Percentiles rank a stretch among this genome's conserved stretches.
Evolutionary conservation across 1,140 invertebrate species (phyloP).

Genomic region (Pseudomyrmex dendroicus): DNA sequence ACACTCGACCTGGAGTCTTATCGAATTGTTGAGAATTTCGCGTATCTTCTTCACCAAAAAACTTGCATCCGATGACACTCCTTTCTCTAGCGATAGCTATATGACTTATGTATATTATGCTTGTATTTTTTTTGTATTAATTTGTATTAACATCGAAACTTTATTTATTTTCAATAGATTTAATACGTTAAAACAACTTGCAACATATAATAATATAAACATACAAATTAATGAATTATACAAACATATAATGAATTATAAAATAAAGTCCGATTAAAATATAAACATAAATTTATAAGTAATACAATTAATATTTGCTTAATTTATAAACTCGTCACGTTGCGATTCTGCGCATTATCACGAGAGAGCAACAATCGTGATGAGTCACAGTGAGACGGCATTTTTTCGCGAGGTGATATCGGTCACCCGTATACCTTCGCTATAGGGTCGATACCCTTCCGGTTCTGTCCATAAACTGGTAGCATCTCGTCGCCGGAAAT

Average conservation of each 20-base stretch:
- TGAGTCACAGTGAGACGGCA: background rate
- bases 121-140: too few species aligned
- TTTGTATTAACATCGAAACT: too few species aligned
- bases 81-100: background rate
- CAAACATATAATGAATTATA: too few species aligned
- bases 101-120: background rate
- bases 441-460: conserved; percentile 52
- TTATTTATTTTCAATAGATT: too few species aligned
- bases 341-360: background rate
- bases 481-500: conserved; percentile 61
- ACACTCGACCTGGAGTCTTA: conserved; percentile 52
- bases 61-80: conserved; percentile 25
- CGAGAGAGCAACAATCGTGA: background rate
- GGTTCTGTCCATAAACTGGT: conserved; percentile 53
- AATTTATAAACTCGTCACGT: background rate
- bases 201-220: background rate
- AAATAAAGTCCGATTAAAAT: too few species aligned
- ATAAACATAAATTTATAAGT: too few species aligned
- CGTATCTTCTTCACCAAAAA: conserved; percentile 30
- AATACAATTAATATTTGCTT: background rate
- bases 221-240: too few species aligned
- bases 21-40: conserved; percentile 55
- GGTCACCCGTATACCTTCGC: conserved; percentile 19
- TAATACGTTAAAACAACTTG: too few species aligned
- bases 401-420: conserved; percentile 47